phyloP scores from a whole-genome alignment of 2,797 vertebrate species.

The Mus caroli region DNA sequence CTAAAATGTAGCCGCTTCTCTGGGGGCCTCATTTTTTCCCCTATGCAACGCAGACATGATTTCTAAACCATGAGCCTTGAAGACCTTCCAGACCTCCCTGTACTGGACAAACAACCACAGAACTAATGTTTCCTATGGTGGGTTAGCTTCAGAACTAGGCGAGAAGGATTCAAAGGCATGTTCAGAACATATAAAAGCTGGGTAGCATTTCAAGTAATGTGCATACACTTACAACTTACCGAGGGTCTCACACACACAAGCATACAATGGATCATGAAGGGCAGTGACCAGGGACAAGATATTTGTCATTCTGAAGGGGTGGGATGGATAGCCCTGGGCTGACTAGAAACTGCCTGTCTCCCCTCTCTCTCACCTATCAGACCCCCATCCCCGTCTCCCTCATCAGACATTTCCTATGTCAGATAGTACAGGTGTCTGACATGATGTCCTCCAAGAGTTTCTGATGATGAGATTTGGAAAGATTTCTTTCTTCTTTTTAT shows the following conservation, averaged over 20 bases:
- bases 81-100: neutral
- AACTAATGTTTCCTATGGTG: neutral
- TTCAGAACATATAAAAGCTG: neutral
- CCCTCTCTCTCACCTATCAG: neutral
- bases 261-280: too few relatives aligned
- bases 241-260: neutral
- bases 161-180: neutral
- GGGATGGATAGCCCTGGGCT: neutral
- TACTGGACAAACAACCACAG: neutral
- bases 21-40: neutral
- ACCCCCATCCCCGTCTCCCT: neutral
- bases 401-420: neutral
- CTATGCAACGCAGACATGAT: neutral
- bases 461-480: neutral
- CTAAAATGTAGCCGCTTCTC: neutral
- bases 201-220: neutral
- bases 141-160: neutral
- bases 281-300: neutral
- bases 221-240: neutral
- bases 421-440: neutral
- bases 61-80: neutral
- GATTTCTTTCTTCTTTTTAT: constrained; percentile 29
- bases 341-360: neutral
- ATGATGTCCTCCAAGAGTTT: constrained; percentile 7
- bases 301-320: neutral